These are phyloP conservation scores for Cossypha caffra DNA, from an alignment of 2,797 vertebrate genomes.

Conservation along the genomic window DNA sequence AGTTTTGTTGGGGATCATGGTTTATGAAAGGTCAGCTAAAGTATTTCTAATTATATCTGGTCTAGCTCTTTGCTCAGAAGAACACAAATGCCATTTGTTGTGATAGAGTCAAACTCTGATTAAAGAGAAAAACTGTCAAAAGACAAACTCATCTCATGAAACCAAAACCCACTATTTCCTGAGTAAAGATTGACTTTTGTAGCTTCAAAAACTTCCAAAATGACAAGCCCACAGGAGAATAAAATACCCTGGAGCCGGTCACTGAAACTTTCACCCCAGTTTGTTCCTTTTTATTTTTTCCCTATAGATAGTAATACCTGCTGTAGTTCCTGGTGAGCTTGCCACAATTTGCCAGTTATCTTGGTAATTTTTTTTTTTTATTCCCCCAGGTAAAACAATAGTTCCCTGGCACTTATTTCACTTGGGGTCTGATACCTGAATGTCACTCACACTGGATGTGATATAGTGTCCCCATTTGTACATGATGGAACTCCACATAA, in stretches of 20 bases:
- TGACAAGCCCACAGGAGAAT: neutral
- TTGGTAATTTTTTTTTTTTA: neutral
- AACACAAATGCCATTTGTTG: slow-evolving; percentile 60
- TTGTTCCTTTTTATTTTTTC: neutral
- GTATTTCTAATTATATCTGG: slow-evolving; percentile 75
- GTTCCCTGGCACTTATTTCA: neutral
- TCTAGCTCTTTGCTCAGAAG: slow-evolving; percentile 44
- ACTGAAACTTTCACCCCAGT: neutral
- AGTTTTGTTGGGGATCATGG: slow-evolving; percentile 68
- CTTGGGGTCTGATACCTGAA: neutral
- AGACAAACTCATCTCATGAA: neutral
- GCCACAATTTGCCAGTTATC: neutral
- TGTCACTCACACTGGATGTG: neutral
- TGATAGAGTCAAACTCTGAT: slow-evolving; percentile 58
- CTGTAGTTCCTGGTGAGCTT: neutral
- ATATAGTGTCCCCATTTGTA: fast-evolving
- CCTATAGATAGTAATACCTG: neutral
- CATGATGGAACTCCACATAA: fast-evolving
- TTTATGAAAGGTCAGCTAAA: slow-evolving; percentile 78
- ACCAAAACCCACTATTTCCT: neutral
- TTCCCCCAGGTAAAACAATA: neutral
- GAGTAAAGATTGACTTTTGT: neutral
- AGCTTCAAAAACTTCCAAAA: neutral
- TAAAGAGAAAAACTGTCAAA: slow-evolving; percentile 40
- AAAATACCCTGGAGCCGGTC: neutral